Conservation (phyloP, 2,888 invertebrate genomes). For the Allophyes oxyacanthae region DNA sequence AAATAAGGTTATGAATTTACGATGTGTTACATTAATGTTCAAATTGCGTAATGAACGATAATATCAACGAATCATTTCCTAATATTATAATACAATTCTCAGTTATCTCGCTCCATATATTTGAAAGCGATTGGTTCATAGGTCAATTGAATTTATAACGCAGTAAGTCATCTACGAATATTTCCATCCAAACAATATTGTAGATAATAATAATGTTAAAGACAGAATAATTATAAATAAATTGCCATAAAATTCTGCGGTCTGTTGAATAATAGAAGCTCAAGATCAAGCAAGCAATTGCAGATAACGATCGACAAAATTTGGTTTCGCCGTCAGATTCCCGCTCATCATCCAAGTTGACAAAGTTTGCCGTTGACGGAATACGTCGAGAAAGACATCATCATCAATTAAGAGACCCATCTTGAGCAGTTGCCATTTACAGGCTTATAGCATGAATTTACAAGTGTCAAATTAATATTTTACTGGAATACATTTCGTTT, state of each 20-base stretch:
- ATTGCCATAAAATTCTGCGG: not conserved
- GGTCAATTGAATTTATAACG: constrained; percentile 49
- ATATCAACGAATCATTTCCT: constrained; percentile 40
- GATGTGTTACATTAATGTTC: constrained; percentile 44
- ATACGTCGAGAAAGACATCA: no score
- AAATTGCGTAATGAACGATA: constrained; percentile 43
- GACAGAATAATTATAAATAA: not conserved
- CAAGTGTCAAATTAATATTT: no score
- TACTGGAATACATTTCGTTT: constrained; percentile 10
- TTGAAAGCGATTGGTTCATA: constrained; percentile 45
- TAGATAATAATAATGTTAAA: constrained; percentile 33
- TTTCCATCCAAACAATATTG: constrained; percentile 27
- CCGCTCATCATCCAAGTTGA: no score
- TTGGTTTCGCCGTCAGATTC: no score
- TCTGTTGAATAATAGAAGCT: no score
- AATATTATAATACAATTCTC: constrained; percentile 30
- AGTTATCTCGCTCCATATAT: constrained; percentile 52
- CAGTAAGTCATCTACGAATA: constrained; percentile 37
- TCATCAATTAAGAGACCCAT: no score
- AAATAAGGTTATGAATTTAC: constrained; percentile 56
- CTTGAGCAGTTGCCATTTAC: no score
- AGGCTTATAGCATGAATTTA: no score
- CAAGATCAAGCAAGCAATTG: no score
- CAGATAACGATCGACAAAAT: no score
- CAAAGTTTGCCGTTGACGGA: no score